phyloP scores from a whole-genome alignment of 1,140 invertebrate genomes.

The Phymastichus coffea region DNA sequence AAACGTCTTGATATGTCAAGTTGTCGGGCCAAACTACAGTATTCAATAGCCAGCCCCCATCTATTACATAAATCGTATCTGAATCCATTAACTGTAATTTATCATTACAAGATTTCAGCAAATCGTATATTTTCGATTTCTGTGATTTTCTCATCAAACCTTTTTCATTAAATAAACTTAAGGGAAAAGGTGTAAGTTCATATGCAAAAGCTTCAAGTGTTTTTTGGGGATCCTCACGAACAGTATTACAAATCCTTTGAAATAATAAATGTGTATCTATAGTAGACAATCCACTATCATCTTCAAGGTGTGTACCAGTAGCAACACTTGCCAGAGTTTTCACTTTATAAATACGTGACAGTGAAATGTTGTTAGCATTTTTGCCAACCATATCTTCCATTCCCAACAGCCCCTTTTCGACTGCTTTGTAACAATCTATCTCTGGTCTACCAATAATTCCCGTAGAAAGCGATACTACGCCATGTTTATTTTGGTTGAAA shows the following conservation, averaged over 20 bases:
- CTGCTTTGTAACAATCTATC: background rate
- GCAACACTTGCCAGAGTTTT: constrained; percentile 17
- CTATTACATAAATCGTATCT: constrained; percentile 21
- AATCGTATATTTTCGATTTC: constrained; percentile 41
- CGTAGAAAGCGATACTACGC: constrained; percentile 42
- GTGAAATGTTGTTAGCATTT: constrained; percentile 17
- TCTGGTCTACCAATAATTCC: constrained; percentile 28
- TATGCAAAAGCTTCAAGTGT: constrained; percentile 42
- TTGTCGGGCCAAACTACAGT: constrained; percentile 23
- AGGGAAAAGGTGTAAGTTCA: constrained; percentile 43
- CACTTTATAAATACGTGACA: constrained; percentile 12
- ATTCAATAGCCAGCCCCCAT: constrained; percentile 31
- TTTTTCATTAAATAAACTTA: constrained; percentile 39
- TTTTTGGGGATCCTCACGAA: constrained; percentile 32
- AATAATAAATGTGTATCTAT: constrained; percentile 47
- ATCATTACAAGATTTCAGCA: background rate
- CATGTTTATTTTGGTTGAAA: constrained; percentile 35
- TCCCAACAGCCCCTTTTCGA: background rate
- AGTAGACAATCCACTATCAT: constrained; percentile 24
- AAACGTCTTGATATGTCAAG: constrained; percentile 21
- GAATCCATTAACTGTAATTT: constrained; percentile 31
- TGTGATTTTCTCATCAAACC: constrained; percentile 44
- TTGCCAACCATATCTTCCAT: constrained; percentile 24
- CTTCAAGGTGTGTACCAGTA: constrained; percentile 21
- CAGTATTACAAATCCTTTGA: constrained; percentile 40